These are phyloP conservation scores for Montipora efflorescens DNA, from an alignment of 64 coral and sea anemone species.

Conservation along the genomic window DNA sequence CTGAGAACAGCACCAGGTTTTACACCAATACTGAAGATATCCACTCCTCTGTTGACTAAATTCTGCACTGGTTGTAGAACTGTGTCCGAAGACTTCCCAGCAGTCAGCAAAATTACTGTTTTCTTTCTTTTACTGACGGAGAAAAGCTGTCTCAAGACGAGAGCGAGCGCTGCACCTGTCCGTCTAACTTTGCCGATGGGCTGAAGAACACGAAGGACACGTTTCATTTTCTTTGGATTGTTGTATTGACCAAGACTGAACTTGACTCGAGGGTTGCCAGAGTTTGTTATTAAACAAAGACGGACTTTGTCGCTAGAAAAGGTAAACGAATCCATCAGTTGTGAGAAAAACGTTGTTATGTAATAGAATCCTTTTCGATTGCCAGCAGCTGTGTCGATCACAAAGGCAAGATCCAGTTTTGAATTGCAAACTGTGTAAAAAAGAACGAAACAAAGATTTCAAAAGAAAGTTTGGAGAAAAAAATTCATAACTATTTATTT, in stretches of 20 bases:
- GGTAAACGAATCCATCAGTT: conserved; percentile 27
- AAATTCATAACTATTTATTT: not conserved
- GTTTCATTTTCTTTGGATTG: conserved; percentile 15
- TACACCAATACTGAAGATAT: conserved; percentile 54
- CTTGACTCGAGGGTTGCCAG: not conserved
- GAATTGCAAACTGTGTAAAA: conserved; percentile 10
- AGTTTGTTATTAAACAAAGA: conserved; percentile 12
- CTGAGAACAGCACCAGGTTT: not conserved
- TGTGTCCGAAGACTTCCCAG: conserved; percentile 15
- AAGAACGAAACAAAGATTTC: not conserved
- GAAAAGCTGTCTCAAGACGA: conserved; percentile 11
- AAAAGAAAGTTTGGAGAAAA: not conserved
- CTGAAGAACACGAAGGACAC: not conserved
- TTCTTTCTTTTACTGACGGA: conserved; percentile 17
- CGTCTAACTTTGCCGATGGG: not conserved
- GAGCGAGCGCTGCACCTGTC: not conserved
- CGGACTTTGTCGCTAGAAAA: conserved; percentile 20
- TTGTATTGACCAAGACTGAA: conserved; percentile 40
- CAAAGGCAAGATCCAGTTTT: conserved; percentile 25
- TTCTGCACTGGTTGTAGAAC: conserved; percentile 43
- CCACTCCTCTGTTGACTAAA: conserved; percentile 36
- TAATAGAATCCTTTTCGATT: not conserved
- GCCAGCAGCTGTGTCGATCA: not conserved
- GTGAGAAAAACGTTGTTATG: not conserved
- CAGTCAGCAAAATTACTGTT: conserved; percentile 17